Base-by-base conservation (phyloP, 2,888 invertebrate genomes). In the Omphaloscelis lunosa region DNA sequence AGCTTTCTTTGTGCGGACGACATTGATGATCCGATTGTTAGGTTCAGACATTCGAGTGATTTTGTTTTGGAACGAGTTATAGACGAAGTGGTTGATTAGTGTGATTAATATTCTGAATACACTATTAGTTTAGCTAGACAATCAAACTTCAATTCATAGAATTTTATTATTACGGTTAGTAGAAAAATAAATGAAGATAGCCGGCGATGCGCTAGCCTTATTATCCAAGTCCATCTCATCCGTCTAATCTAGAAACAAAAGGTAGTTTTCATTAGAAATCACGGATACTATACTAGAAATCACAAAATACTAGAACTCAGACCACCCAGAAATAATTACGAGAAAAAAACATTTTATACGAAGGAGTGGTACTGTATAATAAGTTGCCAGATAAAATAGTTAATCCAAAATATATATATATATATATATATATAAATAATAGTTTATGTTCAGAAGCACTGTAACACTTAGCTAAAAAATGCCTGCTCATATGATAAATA, bases 1-100 rank as follows among this genome's bases (percentile, higher is more conserved):
- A 53, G 68, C 70, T 56, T 72, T 77, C 85, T 80, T 83, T 82
- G 79, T 84, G 84, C 48, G 61, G 67, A 69, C 61, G 76, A 80
- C 74, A 51, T 72, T 23, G 29, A 56, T 73, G 79, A 80, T 79
- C 76, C 73, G 51, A 78, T 77, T 84, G 75, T 73, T 68, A 72
- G 61, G 67, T 73, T 72, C 70, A 81, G 75, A 65, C 69, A 65
- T 74, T 83, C 70, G 56, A 29, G 59, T 78, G 66, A 78, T 78
- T 84, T 63, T 11, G 20, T 73, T 73, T 58, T 62, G 39, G 63
- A 34, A 3, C 39, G n/a, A 75, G 58, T 41, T 20, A 17, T 4
- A 69, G 17, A 34, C 65, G n/a, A 29, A 62, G 29, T 41, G n/a
- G n/a, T n/a, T n/a, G n/a, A 11, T 68, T n/a, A 48, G 4, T 48